Conservation (phyloP, 2,888 invertebrate genomes). For the Scaptomyza reducta region DNA sequence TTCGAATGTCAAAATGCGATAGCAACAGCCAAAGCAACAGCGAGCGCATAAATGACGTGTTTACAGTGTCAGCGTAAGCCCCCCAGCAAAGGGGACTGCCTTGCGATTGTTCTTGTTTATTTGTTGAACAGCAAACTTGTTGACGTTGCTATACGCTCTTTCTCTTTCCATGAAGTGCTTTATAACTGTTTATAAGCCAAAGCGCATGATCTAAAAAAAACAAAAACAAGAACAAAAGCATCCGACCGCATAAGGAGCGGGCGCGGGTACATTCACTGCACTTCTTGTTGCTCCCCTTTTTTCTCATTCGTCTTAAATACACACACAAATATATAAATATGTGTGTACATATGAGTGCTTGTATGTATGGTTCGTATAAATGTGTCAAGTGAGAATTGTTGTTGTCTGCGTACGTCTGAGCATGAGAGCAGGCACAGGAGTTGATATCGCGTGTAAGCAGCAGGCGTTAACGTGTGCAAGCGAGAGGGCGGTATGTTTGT, state of each 20-base stretch:
- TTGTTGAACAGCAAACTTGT: slow-evolving; percentile 63
- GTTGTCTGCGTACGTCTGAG: slow-evolving; percentile 17
- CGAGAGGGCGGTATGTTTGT: slow-evolving; percentile 26
- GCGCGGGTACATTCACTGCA: slow-evolving; percentile 19
- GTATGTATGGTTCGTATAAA: slow-evolving; percentile 26
- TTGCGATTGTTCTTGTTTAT: slow-evolving; percentile 56
- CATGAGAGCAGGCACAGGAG: slow-evolving; percentile 45
- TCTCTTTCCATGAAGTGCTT: slow-evolving; percentile 36
- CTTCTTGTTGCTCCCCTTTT: slow-evolving; percentile 51
- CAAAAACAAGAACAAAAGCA: slow-evolving; percentile 47
- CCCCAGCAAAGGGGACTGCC: slow-evolving; percentile 63
- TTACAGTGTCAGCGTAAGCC: slow-evolving; percentile 43
- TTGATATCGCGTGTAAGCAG: slow-evolving; percentile 57
- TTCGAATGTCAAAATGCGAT: slow-evolving; percentile 66
- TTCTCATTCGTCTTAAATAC: slow-evolving; percentile 22
- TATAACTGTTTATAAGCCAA: slow-evolving; percentile 69
- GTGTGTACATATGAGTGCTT: background rate
- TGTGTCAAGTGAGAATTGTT: slow-evolving; percentile 59
- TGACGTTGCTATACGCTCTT: slow-evolving; percentile 68
- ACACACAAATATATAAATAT: slow-evolving; percentile 12
- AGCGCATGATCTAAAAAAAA: slow-evolving; percentile 64
- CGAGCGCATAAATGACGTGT: slow-evolving; percentile 65
- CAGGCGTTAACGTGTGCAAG: slow-evolving; percentile 27
- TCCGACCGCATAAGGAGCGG: slow-evolving; percentile 33
- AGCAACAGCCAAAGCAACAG: slow-evolving; percentile 53